Evolutionary conservation across 2,113 vertebrate genomes (phyloP).

Genomic region (Syrrhaptes paradoxus): DNA sequence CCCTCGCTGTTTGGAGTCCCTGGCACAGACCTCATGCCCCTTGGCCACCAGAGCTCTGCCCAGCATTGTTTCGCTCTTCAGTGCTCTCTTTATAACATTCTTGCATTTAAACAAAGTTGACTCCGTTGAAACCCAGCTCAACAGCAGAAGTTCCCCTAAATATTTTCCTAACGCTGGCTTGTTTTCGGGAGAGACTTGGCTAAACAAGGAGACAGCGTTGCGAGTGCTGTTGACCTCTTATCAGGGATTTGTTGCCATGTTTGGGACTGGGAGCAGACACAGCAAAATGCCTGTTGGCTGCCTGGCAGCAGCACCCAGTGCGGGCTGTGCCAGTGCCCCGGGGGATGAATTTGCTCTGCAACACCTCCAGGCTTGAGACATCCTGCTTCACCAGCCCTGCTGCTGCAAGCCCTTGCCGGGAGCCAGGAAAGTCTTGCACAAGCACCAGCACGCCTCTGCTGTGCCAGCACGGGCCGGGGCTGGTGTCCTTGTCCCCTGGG

Average conservation of each 20-base stretch:
- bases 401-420: not conserved
- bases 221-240: not conserved
- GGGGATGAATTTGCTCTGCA: not conserved
- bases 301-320: not conserved
- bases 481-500: not conserved
- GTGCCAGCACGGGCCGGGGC: not conserved
- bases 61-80: not conserved
- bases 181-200: not conserved
- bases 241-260: not conserved
- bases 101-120: not conserved
- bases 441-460: not conserved
- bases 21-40: not conserved
- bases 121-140: not conserved
- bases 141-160: slow-evolving; percentile 31
- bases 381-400: rapidly evolving
- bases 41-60: not conserved
- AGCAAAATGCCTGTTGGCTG: not conserved
- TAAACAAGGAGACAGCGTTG: slow-evolving; percentile 13
- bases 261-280: slow-evolving; percentile 22
- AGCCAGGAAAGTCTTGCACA: not conserved
- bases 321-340: not conserved
- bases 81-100: slow-evolving; percentile 44
- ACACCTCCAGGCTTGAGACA: not conserved
- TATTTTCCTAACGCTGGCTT: not conserved
- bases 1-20: not conserved